phyloP scores from a whole-genome alignment of 2,888 invertebrate genomes.

The Saturnia japonica region DNA sequence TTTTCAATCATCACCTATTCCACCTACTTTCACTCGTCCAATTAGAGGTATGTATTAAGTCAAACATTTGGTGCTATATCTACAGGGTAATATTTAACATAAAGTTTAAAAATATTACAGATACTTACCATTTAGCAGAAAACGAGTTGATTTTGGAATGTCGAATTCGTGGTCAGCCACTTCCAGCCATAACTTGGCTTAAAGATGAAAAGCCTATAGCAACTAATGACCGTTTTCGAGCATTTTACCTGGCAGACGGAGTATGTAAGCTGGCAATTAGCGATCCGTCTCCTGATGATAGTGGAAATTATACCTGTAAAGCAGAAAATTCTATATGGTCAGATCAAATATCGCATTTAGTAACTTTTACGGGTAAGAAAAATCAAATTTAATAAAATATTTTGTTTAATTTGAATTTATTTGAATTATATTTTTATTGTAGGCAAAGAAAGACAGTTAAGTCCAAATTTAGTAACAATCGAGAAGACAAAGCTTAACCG shows the following conservation, averaged over 20 bases:
- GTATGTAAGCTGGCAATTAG: constrained; percentile 86
- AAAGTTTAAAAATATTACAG: constrained; percentile 55
- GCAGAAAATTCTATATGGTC: constrained; percentile 88
- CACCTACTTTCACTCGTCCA: constrained; percentile 88
- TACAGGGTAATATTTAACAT: neutral
- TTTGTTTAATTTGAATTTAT: neutral
- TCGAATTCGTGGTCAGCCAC: constrained; percentile 87
- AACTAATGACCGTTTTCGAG: constrained; percentile 82
- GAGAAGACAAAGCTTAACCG: constrained; percentile 61
- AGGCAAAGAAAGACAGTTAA: constrained; percentile 59
- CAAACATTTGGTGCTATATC: neutral
- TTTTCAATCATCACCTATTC: constrained; percentile 85
- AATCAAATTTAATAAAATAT: neutral
- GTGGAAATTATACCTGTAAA: constrained; percentile 88
- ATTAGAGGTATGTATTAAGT: constrained; percentile 83
- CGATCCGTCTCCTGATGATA: constrained; percentile 85
- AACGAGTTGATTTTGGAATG: constrained; percentile 90
- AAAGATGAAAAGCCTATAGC: constrained; percentile 85
- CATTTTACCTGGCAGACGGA: constrained; percentile 87
- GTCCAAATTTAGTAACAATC: constrained; percentile 58
- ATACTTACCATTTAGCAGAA: constrained; percentile 86
- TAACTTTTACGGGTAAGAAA: constrained; percentile 84
- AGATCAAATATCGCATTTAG: constrained; percentile 88
- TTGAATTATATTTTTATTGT: constrained; percentile 26
- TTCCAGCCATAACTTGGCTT: constrained; percentile 88